phyloP scores from a whole-genome alignment of 2,888 invertebrate genomes.

The Griposia aprilina region DNA sequence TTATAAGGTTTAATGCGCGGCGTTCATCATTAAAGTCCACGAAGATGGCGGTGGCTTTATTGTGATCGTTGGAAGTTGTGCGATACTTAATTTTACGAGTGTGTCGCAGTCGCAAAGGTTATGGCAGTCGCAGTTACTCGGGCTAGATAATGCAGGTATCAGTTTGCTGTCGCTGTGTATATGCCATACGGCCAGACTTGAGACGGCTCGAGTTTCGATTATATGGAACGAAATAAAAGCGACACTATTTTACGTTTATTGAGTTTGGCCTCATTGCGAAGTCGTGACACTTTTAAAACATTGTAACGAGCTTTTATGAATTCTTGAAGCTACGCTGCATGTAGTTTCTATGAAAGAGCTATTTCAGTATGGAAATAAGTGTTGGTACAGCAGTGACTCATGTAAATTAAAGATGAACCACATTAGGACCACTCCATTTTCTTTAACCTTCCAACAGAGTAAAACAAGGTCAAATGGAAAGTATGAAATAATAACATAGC shows the following conservation, averaged over 20 bases:
- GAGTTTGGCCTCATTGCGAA: slow-evolving; percentile 12
- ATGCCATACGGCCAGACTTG: not conserved
- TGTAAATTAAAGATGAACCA: not conserved
- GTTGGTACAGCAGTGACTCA: not conserved
- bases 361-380: not conserved
- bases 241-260: slow-evolving; percentile 37
- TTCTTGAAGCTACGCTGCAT: slow-evolving; percentile 6
- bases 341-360: slow-evolving; percentile 3
- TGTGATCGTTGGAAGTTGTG: slow-evolving; percentile 45
- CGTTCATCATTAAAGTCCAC: slow-evolving; percentile 50
- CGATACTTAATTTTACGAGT: slow-evolving; percentile 52
- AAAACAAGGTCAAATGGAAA: not conserved
- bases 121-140: slow-evolving; percentile 48
- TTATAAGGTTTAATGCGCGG: slow-evolving; percentile 39
- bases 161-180: slow-evolving; percentile 30
- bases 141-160: slow-evolving; percentile 54
- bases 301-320: slow-evolving; percentile 30
- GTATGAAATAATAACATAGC: too few species aligned
- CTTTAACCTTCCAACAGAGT: not conserved
- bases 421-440: too few species aligned
- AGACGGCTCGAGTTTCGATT: slow-evolving; percentile 27
- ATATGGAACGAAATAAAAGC: slow-evolving; percentile 49
- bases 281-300: slow-evolving; percentile 34
- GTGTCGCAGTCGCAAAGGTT: slow-evolving; percentile 48
- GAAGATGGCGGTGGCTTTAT: slow-evolving; percentile 35